Conservation (phyloP, 2,888 invertebrate genomes). For the Tetanocera ferruginea region DNA sequence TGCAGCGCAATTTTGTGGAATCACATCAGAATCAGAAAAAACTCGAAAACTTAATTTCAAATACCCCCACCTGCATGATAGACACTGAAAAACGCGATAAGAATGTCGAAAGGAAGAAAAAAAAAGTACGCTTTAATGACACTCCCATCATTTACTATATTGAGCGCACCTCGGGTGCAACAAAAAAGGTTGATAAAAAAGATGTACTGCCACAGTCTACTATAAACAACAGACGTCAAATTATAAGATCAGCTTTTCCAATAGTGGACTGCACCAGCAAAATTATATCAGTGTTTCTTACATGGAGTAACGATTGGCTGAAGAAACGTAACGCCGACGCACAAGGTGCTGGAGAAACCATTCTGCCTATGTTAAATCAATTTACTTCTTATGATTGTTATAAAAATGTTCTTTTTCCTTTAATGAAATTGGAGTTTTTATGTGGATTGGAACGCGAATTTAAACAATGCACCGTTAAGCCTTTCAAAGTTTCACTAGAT, state of each 20-base stretch:
- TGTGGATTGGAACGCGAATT: slow-evolving; percentile 59
- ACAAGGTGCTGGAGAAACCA: slow-evolving; percentile 70
- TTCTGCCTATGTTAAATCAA: slow-evolving; percentile 72
- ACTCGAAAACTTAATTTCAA: slow-evolving; percentile 35
- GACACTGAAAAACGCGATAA: not conserved
- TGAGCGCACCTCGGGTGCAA: slow-evolving; percentile 52
- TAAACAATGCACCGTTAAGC: slow-evolving; percentile 34
- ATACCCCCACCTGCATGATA: slow-evolving; percentile 30
- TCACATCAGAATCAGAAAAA: slow-evolving; percentile 44
- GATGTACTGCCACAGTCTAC: slow-evolving; percentile 52
- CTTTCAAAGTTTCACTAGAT: slow-evolving; percentile 51
- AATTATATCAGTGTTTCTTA: slow-evolving; percentile 73
- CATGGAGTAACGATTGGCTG: slow-evolving; percentile 79
- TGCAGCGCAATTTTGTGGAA: slow-evolving; percentile 55
- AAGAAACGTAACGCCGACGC: slow-evolving; percentile 72
- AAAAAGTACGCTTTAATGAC: slow-evolving; percentile 60
- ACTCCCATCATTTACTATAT: slow-evolving; percentile 53
- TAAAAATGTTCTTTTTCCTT: slow-evolving; percentile 65
- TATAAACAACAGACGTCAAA: slow-evolving; percentile 53
- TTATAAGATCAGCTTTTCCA: slow-evolving; percentile 44
- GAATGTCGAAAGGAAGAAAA: slow-evolving; percentile 40
- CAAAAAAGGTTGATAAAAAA: slow-evolving; percentile 51
- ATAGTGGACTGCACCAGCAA: slow-evolving; percentile 65
- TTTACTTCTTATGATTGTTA: slow-evolving; percentile 76
- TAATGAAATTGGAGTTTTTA: slow-evolving; percentile 65